These are phyloP conservation scores for Melanotaenia maccullochi DNA, from an alignment of 2,797 vertebrate genomes.

Conservation along the genomic window DNA sequence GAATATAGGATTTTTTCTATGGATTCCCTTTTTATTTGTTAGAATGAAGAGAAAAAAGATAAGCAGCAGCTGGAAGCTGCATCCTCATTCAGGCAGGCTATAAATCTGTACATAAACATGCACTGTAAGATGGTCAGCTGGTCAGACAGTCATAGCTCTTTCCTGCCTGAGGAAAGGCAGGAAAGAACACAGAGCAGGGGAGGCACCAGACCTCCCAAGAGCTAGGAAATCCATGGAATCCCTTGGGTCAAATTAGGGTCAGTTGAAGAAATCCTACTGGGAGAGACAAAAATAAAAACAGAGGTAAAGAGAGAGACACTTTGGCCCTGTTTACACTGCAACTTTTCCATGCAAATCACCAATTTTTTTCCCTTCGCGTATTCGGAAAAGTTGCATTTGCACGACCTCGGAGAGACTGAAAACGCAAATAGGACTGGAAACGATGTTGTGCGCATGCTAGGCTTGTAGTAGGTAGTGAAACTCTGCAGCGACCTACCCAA, in stretches of 20 bases:
- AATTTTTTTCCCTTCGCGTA: too few species aligned
- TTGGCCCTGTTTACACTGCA: too few species aligned
- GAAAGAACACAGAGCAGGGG: slow-evolving; percentile 28
- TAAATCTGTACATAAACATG: slow-evolving; percentile 63
- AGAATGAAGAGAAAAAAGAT: slow-evolving; percentile 23
- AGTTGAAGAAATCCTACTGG: slow-evolving; percentile 53
- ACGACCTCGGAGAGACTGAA: too few species aligned
- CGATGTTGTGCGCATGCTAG: too few species aligned
- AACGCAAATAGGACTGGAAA: too few species aligned
- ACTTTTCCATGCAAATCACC: too few species aligned
- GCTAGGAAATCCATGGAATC: slow-evolving; percentile 74
- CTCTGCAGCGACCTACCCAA: too few species aligned
- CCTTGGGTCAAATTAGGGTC: slow-evolving; percentile 67
- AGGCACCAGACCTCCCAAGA: slow-evolving; percentile 56
- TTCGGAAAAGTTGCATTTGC: too few species aligned
- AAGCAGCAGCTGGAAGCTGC: slow-evolving; percentile 30
- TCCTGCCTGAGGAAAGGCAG: slow-evolving; percentile 47
- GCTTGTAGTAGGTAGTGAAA: too few species aligned
- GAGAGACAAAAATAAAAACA: slow-evolving; percentile 45
- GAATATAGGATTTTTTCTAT: background rate
- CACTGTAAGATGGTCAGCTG: slow-evolving; percentile 52
- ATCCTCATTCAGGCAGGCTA: slow-evolving; percentile 42
- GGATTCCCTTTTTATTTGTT: slow-evolving; percentile 21
- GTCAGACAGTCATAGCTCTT: slow-evolving; percentile 51
- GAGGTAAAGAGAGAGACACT: slow-evolving; percentile 21